phyloP scores from a whole-genome alignment of 1,140 invertebrate species.

The Zelostemma sp. region DNA sequence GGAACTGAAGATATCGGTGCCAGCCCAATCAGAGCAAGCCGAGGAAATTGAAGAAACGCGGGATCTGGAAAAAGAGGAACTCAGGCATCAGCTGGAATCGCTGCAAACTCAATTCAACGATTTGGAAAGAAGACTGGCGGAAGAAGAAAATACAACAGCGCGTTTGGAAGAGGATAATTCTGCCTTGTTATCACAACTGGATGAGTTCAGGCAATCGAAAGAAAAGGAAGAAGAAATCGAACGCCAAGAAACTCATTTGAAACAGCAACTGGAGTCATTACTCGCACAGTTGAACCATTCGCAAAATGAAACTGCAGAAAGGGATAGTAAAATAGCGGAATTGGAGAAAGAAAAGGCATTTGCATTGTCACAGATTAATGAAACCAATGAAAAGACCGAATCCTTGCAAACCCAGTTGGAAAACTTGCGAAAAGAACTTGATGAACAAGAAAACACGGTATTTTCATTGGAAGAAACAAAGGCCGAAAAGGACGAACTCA shows the following conservation, averaged over 20 bases:
- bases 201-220: no score
- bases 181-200: no score
- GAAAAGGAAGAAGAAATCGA: conserved; percentile 2
- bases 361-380: no score
- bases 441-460: background rate
- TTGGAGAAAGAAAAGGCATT: no score
- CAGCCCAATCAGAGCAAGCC: background rate
- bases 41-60: conserved; percentile 11
- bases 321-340: no score
- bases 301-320: no score
- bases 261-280: background rate
- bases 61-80: conserved; percentile 29
- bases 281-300: no score
- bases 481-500: conserved; percentile 7
- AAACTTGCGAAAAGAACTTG: no score
- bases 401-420: no score
- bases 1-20: conserved; percentile 1
- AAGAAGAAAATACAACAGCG: no score
- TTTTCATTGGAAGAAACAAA: background rate
- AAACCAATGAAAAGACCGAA: no score
- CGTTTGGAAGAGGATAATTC: background rate
- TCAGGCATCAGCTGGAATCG: conserved; percentile 4
- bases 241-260: conserved; percentile 5
- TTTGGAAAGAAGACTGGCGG: conserved; percentile 1
- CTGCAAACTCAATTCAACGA: conserved; percentile 6